Conservation (phyloP, 2,113 vertebrate species). For the Oceanites oceanicus region DNA sequence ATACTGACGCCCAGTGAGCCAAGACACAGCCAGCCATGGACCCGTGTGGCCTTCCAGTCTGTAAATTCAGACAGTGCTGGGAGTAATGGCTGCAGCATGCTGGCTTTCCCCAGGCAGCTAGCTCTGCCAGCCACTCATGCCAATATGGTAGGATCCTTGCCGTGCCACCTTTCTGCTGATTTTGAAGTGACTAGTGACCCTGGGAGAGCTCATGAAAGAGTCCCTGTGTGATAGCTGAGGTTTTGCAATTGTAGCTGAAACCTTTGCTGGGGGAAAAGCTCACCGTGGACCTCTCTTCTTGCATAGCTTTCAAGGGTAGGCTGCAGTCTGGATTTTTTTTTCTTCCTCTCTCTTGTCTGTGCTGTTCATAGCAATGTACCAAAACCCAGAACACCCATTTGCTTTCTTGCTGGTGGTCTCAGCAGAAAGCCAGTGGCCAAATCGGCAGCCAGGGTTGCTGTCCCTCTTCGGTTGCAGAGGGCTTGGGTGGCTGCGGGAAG, state of each 20-base stretch:
- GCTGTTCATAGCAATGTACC: not conserved
- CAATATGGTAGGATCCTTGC: not conserved
- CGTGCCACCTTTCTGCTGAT: not conserved
- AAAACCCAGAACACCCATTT: not conserved
- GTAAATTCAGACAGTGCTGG: not conserved
- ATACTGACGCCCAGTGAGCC: not conserved
- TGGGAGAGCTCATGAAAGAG: not conserved
- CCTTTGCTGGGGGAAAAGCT: conserved; percentile 7
- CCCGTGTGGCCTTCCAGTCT: not conserved
- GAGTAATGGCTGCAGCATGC: not conserved
- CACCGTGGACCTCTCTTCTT: not conserved
- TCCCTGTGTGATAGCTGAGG: not conserved
- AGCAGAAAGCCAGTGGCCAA: not conserved
- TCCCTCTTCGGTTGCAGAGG: not conserved
- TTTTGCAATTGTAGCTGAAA: not conserved
- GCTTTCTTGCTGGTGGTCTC: not conserved
- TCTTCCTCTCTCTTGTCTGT: not conserved
- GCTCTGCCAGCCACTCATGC: not conserved
- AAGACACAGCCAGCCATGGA: not conserved
- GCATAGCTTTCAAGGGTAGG: not conserved
- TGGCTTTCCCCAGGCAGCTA: not conserved
- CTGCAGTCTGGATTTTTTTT: not conserved
- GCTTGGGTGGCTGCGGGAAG: not conserved
- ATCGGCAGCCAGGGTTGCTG: not conserved
- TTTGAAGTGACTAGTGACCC: not conserved